Evolutionary conservation across 2,797 vertebrate genomes (phyloP), one percentile per base, ranked within the genome.

Genomic region (Tympanoctomys barrerae): DNA sequence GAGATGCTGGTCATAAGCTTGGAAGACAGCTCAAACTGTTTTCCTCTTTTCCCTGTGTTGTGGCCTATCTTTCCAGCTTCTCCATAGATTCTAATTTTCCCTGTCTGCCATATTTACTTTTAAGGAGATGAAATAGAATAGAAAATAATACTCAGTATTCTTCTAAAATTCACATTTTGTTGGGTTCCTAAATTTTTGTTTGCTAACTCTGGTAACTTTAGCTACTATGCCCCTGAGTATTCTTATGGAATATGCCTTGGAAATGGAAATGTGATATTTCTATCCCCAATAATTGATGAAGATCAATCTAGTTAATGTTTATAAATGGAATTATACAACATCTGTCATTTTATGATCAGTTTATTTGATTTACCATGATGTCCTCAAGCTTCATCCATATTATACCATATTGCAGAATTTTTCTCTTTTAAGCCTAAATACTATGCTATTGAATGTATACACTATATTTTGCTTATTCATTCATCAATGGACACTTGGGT

Each of bases 151-250:
- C 36, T 73, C 33, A 39, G n/a, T 46, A 39, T 81, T 70, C 54
- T 42, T 68, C 52, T 94, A 61, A 92, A 89, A 91, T 91, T 75
- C 49, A 28, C 52, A 87, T 83, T 95, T 95, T 73, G 49, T 39
- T 49, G 70, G 5, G 8, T 62, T 16, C 18, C 57, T 62, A 73
- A 52, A 33, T 42, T 85, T 95, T 75, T 86, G 36, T 83, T 78
- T 94, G 46, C 22, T 94, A 59, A 92, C 64, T 81, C 36, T 87
- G 31, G 21, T 39, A 33, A 70, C n/a, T 0, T 18, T 81, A 86
- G 52, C 22, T 77, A 68, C 10, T 66, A 49, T 90, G 28, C 42
- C n/a, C 33, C 26, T 11, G 36, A 81, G 33, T 73, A 89, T 14
- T 93, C 33, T 93, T 54, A 28, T 54, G 31, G 64, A 79, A 42